These are phyloP conservation scores for Thamnophis elegans DNA, from an alignment of 2,797 vertebrate genomes.

Conservation along the genomic window DNA sequence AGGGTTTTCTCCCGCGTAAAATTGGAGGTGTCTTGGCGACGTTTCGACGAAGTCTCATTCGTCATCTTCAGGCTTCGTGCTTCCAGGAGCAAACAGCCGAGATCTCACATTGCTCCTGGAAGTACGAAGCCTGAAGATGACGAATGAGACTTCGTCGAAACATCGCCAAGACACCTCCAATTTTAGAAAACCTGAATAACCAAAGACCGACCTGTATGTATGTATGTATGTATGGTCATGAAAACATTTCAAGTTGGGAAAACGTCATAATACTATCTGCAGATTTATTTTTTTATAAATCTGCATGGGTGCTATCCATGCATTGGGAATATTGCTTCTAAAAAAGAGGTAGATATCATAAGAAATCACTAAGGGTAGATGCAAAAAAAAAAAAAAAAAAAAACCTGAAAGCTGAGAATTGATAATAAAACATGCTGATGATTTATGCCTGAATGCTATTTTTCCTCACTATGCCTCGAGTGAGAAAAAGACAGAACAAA, in stretches of 20 bases:
- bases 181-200: no score
- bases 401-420: slow-evolving; percentile 34
- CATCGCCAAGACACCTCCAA: no score
- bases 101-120: no score
- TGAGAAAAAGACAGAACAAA: slow-evolving; percentile 31
- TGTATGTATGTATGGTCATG: no score
- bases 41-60: no score
- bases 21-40: no score
- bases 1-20: no score
- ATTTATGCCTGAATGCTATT: slow-evolving; percentile 60
- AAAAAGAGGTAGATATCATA: slow-evolving; percentile 9
- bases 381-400: slow-evolving; percentile 35
- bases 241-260: slow-evolving; percentile 39
- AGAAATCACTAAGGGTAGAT: background rate
- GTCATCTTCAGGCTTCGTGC: no score
- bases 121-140: no score
- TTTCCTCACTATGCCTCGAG: slow-evolving; percentile 54
- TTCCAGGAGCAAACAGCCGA: no score
- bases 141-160: no score
- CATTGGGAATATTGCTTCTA: slow-evolving; percentile 16
- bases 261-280: slow-evolving; percentile 9
- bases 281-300: slow-evolving; percentile 20
- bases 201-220: no score
- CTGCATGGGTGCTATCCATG: slow-evolving; percentile 33
- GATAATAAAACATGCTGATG: slow-evolving; percentile 49